Evolutionary conservation across 2,888 invertebrate species (phyloP).

Genomic region (Isoperla grammatica): DNA sequence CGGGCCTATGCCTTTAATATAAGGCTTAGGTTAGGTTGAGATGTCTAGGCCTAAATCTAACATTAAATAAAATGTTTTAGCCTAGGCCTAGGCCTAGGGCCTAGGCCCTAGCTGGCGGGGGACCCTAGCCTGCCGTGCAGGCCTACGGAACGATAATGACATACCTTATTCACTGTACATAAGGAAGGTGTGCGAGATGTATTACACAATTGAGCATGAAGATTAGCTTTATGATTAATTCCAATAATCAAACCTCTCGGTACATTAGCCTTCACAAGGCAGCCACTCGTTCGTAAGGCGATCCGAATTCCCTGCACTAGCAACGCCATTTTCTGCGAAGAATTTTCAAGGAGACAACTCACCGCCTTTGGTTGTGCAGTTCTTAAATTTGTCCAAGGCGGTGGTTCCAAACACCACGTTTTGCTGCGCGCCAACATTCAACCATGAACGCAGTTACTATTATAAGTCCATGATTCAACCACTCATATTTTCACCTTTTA

Average conservation of each 20-base stretch:
- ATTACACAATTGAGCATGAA: conserved; percentile 26
- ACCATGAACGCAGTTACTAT: too few relatives aligned
- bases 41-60: not conserved
- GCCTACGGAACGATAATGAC: not conserved
- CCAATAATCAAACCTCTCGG: conserved; percentile 24
- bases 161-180: not conserved
- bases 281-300: conserved; percentile 25
- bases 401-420: too few relatives aligned
- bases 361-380: too few relatives aligned
- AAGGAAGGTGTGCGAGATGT: conserved; percentile 16
- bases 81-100: not conserved
- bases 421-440: too few relatives aligned
- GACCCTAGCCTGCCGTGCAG: not conserved
- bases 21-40: not conserved
- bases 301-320: conserved; percentile 25
- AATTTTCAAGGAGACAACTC: not conserved
- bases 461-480: too few relatives aligned
- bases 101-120: not conserved
- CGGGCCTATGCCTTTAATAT: too few relatives aligned
- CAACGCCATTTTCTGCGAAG: conserved; percentile 27
- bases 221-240: conserved; percentile 21
- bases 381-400: too few relatives aligned
- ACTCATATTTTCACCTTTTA: too few relatives aligned
- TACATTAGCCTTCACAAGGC: conserved; percentile 23
- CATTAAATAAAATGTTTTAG: not conserved